phyloP scores from a whole-genome alignment of 2,888 invertebrate species.

The Microplitis deprimator region DNA sequence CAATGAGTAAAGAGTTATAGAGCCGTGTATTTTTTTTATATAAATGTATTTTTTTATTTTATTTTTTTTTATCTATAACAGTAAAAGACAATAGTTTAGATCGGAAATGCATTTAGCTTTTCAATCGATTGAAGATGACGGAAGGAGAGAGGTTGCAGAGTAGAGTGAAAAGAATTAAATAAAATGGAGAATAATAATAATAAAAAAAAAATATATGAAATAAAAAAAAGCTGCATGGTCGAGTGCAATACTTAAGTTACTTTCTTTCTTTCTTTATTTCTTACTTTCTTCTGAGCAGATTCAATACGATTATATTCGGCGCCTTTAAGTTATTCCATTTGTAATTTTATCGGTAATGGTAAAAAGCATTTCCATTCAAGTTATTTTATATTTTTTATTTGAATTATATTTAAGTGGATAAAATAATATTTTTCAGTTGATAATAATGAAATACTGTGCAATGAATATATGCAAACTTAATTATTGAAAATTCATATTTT shows the following conservation, averaged over 20 bases:
- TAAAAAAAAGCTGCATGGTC: constrained; percentile 41
- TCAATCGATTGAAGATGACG: constrained; percentile 44
- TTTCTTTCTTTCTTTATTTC: constrained; percentile 33
- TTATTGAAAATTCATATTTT: constrained; percentile 12
- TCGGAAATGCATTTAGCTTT: constrained; percentile 50
- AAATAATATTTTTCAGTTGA: constrained; percentile 11
- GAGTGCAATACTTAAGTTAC: constrained; percentile 38
- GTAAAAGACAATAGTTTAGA: constrained; percentile 40
- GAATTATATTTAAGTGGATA: not conserved
- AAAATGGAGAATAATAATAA: constrained; percentile 5
- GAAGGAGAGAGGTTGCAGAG: constrained; percentile 24
- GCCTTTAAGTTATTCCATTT: constrained; percentile 37
- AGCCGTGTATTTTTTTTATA: not conserved
- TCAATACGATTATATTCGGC: constrained; percentile 46
- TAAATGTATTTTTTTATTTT: not conserved
- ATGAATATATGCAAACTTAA: not conserved
- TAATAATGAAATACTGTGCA: not conserved
- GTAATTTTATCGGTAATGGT: constrained; percentile 34
- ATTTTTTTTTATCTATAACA: not conserved
- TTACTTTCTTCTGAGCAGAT: constrained; percentile 42
- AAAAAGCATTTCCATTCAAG: constrained; percentile 38
- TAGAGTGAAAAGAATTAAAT: constrained; percentile 12
- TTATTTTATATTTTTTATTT: constrained; percentile 25
- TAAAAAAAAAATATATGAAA: constrained; percentile 25
- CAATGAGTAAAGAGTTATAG: not conserved